Evolutionary conservation across 2,797 vertebrate species (phyloP).

Genomic region (Heterohyrax brucei): DNA sequence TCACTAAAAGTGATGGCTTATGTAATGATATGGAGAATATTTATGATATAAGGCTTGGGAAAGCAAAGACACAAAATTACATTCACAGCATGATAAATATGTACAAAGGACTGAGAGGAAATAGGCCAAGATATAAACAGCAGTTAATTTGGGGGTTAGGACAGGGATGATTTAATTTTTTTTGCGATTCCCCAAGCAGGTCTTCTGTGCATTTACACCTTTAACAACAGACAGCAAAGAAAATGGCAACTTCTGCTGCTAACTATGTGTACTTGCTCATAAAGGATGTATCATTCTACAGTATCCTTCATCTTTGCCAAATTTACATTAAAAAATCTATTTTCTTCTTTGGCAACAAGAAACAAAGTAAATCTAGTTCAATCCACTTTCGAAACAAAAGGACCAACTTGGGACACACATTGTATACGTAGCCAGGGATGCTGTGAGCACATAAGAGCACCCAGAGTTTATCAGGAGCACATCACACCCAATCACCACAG

Average conservation of each 20-base stretch:
- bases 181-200: neutral
- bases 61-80: neutral
- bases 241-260: neutral
- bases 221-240: constrained; percentile 19
- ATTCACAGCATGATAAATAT: neutral
- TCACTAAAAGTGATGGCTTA: constrained; percentile 12
- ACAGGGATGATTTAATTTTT: neutral
- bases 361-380: constrained; percentile 74
- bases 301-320: neutral
- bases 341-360: constrained; percentile 66
- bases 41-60: neutral
- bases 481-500: constrained; percentile 67
- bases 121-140: neutral
- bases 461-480: constrained; percentile 83
- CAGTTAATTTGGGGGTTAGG: neutral
- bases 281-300: neutral
- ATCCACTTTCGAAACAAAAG: constrained; percentile 70
- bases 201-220: neutral
- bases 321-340: neutral
- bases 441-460: constrained; percentile 62
- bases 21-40: neutral
- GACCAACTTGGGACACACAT: constrained; percentile 23
- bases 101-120: neutral
- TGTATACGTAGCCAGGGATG: neutral
- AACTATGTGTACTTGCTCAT: neutral